Conservation (phyloP, 2,888 invertebrate species). For the Encarsia formosa region DNA sequence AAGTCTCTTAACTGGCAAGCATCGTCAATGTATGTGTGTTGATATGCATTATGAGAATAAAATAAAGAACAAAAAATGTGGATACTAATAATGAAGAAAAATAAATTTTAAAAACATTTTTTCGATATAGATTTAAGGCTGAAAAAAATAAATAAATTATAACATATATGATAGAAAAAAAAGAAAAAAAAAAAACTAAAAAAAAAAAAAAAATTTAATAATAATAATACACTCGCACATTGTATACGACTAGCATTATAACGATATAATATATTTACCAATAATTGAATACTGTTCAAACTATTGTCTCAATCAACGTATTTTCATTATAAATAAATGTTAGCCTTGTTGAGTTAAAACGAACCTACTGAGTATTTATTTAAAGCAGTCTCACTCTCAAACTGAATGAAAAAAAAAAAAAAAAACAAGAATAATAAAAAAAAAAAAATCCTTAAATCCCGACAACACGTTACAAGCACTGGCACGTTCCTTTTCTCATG, state of each 20-base stretch:
- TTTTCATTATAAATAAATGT: slow-evolving; percentile 54
- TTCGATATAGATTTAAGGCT: slow-evolving; percentile 24
- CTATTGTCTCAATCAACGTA: slow-evolving; percentile 53
- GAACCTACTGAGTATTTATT: slow-evolving; percentile 32
- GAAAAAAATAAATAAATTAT: slow-evolving; percentile 15
- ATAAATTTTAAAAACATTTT: slow-evolving; percentile 35
- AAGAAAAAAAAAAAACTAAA: slow-evolving; percentile 14
- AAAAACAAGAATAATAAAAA: too few relatives aligned
- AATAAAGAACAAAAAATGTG: slow-evolving; percentile 27
- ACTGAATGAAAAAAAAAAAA: too few relatives aligned
- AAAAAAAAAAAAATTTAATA: slow-evolving; percentile 33
- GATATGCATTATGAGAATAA: slow-evolving; percentile 29
- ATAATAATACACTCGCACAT: slow-evolving; percentile 48
- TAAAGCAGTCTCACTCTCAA: slow-evolving; percentile 34
- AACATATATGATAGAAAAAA: neutral
- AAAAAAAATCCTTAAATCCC: slow-evolving; percentile 10
- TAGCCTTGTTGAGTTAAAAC: slow-evolving; percentile 52
- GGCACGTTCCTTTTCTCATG: too few relatives aligned
- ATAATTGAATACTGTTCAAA: slow-evolving; percentile 52
- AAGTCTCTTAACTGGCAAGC: slow-evolving; percentile 32
- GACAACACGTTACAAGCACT: neutral
- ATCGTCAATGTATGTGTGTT: slow-evolving; percentile 48
- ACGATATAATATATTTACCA: slow-evolving; percentile 51
- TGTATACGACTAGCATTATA: slow-evolving; percentile 52
- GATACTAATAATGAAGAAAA: slow-evolving; percentile 27